A percentile compares a stretch with the other conserved stretches of the same genome.
Evolutionary conservation across 2,797 vertebrate genomes (phyloP).

Genomic region (Rhinophrynus dorsalis): DNA sequence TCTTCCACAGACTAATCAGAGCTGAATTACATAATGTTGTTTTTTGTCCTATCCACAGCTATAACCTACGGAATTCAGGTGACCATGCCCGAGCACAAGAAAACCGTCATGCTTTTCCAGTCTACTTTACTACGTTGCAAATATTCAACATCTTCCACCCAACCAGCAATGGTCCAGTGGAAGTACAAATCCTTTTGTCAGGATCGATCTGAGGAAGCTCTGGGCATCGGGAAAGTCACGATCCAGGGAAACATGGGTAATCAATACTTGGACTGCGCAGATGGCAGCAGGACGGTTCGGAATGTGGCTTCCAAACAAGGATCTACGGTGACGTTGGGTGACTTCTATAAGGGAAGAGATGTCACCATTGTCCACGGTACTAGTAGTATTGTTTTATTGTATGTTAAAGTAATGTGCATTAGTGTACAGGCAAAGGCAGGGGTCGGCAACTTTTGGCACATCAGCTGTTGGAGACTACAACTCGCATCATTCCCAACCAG

Average conservation of each 20-base stretch:
- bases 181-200: slow-evolving; percentile 96
- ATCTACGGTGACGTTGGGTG: slow-evolving; percentile 82
- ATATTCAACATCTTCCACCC: slow-evolving; percentile 85
- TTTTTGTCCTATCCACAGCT: slow-evolving; percentile 53
- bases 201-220: slow-evolving; percentile 85
- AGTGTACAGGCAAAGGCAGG: too few species aligned
- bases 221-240: slow-evolving; percentile 72
- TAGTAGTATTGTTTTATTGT: background rate
- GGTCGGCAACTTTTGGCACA: too few species aligned
- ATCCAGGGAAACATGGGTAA: slow-evolving; percentile 77
- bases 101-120: slow-evolving; percentile 91
- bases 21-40: too few species aligned
- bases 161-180: slow-evolving; percentile 91
- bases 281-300: slow-evolving; percentile 88
- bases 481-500: too few species aligned
- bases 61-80: slow-evolving; percentile 80
- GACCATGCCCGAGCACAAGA: slow-evolving; percentile 82
- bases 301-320: slow-evolving; percentile 90
- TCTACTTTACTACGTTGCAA: slow-evolving; percentile 87
- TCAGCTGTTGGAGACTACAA: too few species aligned
- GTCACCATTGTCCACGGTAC: slow-evolving; percentile 92
- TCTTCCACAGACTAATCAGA: too few species aligned
- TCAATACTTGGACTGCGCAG: slow-evolving; percentile 88
- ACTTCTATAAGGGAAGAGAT: slow-evolving; percentile 93
- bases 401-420: background rate